Evolutionary conservation across 2,888 invertebrate species (phyloP), one percentile per base, ranked within the genome.

Genomic region (Watsonalla binaria): DNA sequence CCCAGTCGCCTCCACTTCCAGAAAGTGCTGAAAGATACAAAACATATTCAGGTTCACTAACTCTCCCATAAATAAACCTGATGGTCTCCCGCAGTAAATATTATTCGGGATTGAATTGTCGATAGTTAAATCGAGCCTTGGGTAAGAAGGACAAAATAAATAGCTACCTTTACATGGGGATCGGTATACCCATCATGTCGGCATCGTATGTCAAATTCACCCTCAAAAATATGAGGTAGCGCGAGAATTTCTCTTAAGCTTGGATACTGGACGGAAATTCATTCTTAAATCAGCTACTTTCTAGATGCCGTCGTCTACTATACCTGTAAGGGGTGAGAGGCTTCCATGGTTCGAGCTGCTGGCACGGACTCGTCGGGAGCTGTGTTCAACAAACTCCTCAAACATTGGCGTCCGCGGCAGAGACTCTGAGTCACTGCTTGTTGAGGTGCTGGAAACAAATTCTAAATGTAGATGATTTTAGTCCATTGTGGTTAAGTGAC

Each of bases 1-100:
- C 96, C 96, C 96, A 96, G 71, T 95, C 93, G 59, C 94, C 93
- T 58, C 91, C 91, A 54, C 82, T 80, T 0, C 85, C 90, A 59
- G 79, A 63, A 55, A 80, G 56, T n/a, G 60, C 71, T 77, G 46
- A 13, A 57, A 57, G 45, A 46, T 37, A 50, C 54, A 45, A 14
- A 45, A 24, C 24, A 24, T 24, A 24, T 24, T 24, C 24, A 24
- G 24, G 4, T 24, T 24, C 4, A 24, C 24, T 24, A 4, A 24
- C 24, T 24, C 24, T 24, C 24, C 24, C 24, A 24, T 24, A 4
- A 24, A 24, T 24, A 4, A 24, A 24, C 4, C 24, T 24, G 24
- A 24, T 24, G 24, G 24, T 24, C 24, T 24, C 4, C 24, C 4
- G 24, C 24, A 24, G 24, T 1, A 24, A 24, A 24, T 24, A 24